Base-by-base conservation (phyloP, 2,888 invertebrate genomes). In the Sceliomorpha sp. region DNA sequence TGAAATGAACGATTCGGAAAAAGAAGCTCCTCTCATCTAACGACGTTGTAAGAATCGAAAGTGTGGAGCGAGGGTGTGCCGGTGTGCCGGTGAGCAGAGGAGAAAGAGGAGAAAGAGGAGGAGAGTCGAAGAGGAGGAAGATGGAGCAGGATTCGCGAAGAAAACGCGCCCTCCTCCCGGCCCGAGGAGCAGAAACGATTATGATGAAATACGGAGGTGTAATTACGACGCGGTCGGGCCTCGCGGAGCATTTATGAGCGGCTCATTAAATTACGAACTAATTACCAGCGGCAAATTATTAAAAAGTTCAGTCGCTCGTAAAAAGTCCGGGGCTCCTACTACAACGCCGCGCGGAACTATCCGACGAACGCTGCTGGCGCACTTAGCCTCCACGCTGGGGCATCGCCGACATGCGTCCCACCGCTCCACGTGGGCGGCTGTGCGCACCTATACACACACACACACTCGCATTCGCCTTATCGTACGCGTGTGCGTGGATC, bases 211-310 rank as follows among this genome's bases (percentile, higher is more conserved):
- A 87, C 79, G 78, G 72, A 78, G 77, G 70, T 76, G 78, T 82
- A 84, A 86, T 86, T 85, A 81, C 79, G 77, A 73, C 67, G 70
- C 76, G 78, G 78, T 72, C 37, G 66, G 64, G 67, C 69, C 56
- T 36, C 74, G 77, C 70, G 69, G 69, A 66, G 72, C 73, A 81
- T 84, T 83, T 81, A 83, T 77, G 78, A 73, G 70, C 70, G 82
- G 70, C 82, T 85, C 87, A 83, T 87, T 86, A 86, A 87, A 86
- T 87, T 87, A 87, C 85, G 76, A 79, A 84, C 84, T 86, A 85
- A 87, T 86, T 87, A 87, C 80, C 80, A 69, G 72, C 77, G 81
- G 78, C 77, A 73, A 83, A 85, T 85, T 86, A 86, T 86, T 84
- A 86, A 87, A 87, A 86, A 85, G 84, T 83, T 83, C 81, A 82